phyloP scores from a whole-genome alignment of 1,140 invertebrate species.

The Maconellicoccus hirsutus region DNA sequence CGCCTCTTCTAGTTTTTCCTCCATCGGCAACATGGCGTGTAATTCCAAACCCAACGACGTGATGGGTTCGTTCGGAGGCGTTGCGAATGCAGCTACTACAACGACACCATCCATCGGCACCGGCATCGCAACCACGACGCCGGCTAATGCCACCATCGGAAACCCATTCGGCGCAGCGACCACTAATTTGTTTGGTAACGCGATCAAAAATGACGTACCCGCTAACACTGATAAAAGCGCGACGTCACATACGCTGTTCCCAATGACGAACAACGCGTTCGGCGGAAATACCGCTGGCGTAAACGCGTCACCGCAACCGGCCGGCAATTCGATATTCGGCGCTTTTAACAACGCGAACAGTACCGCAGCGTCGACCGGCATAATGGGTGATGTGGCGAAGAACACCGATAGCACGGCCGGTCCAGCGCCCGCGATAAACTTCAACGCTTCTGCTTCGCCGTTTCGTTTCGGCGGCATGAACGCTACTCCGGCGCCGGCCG shows the following conservation, averaged over 20 bases:
- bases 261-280: background rate
- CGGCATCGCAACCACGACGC: background rate
- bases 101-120: too few species aligned
- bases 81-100: too few species aligned
- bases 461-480: background rate
- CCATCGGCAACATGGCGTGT: too few species aligned
- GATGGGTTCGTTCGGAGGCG: too few species aligned
- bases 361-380: background rate
- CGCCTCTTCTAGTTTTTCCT: too few species aligned
- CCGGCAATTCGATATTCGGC: background rate
- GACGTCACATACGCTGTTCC: too few species aligned
- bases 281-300: background rate
- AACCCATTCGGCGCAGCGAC: background rate
- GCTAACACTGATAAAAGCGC: too few species aligned
- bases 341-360: background rate
- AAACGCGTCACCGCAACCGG: background rate
- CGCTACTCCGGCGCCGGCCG: background rate
- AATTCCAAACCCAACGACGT: too few species aligned
- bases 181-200: too few species aligned
- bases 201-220: too few species aligned
- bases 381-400: too few species aligned
- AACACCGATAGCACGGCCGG: background rate
- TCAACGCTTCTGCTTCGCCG: background rate
- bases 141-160: background rate
- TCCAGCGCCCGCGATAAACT: background rate